Percentiles rank a stretch among this genome's conserved stretches.
These are phyloP conservation scores for Conus canariensis DNA, from an alignment of 2,888 invertebrate species.

Conservation along the genomic window DNA sequence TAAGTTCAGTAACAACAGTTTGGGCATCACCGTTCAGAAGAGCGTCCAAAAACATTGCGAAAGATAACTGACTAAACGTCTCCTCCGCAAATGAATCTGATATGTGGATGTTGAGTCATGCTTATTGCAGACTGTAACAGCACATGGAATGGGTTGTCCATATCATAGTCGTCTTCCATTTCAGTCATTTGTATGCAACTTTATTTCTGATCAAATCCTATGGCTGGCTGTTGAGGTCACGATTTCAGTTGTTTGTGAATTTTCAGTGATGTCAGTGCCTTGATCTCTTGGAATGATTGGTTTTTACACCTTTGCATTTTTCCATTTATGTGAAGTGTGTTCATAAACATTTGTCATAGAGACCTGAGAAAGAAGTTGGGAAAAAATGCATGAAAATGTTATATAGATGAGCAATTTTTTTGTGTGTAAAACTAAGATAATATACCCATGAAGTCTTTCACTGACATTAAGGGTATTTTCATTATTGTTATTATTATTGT, in stretches of 20 bases:
- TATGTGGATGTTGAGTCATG: too few relatives aligned
- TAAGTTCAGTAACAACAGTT: too few relatives aligned
- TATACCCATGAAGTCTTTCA: conserved; percentile 21
- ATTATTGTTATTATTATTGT: not conserved
- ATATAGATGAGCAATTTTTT: not conserved
- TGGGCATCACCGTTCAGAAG: too few relatives aligned
- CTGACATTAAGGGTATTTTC: not conserved
- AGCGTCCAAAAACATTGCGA: too few relatives aligned
- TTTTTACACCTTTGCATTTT: not conserved
- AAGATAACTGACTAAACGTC: too few relatives aligned
- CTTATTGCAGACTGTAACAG: too few relatives aligned
- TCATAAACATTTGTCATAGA: not conserved
- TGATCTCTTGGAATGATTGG: not conserved
- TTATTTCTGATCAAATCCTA: not conserved
- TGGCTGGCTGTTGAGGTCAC: not conserved
- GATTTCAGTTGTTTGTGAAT: not conserved
- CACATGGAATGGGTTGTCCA: too few relatives aligned
- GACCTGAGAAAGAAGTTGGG: not conserved
- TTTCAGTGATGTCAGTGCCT: not conserved
- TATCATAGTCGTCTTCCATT: too few relatives aligned
- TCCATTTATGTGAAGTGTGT: not conserved
- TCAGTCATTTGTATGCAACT: not conserved
- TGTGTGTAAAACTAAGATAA: not conserved
- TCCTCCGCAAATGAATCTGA: too few relatives aligned
- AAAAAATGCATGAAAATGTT: not conserved